Percentiles rank a stretch among this genome's conserved stretches.
phyloP scores from a whole-genome alignment of 2,113 vertebrate species.

The Cottus gobio region DNA sequence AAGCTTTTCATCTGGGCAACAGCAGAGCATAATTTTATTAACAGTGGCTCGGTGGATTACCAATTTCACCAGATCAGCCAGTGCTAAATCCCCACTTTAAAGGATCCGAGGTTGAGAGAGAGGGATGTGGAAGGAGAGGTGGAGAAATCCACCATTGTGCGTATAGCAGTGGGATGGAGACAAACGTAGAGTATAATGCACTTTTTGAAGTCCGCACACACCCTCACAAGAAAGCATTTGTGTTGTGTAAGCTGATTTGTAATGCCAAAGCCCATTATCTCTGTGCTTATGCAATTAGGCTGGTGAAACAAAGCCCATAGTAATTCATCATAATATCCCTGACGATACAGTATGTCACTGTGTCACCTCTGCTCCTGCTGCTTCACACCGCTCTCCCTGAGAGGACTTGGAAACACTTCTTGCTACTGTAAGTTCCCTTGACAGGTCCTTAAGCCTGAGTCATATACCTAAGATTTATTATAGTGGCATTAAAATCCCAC shows the following conservation, averaged over 20 bases:
- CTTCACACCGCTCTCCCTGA: conserved; percentile 22
- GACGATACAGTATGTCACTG: conserved; percentile 63
- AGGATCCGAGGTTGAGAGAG: conserved; percentile 19
- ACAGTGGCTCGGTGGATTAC: conserved; percentile 43
- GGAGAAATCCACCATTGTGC: not conserved
- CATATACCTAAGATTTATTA: conserved; percentile 34
- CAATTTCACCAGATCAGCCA: conserved; percentile 53
- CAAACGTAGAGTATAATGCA: not conserved
- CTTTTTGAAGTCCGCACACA: not conserved
- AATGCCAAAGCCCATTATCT: conserved; percentile 66
- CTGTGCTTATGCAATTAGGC: conserved; percentile 68
- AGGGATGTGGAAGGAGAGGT: conserved; percentile 12
- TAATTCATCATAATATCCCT: conserved; percentile 79
- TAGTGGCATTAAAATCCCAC: not conserved
- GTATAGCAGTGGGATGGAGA: not conserved
- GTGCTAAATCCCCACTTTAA: conserved; percentile 52
- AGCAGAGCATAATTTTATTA: conserved; percentile 54
- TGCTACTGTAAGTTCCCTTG: not conserved
- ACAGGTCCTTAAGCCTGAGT: conserved; percentile 14
- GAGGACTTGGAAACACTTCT: conserved; percentile 29
- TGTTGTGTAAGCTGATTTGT: conserved; percentile 71
- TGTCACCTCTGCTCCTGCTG: conserved; percentile 62
- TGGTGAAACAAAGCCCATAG: conserved; percentile 70
- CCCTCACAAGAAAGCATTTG: conserved; percentile 27
- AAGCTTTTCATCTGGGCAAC: conserved; percentile 32